Base-by-base conservation (phyloP, 2,113 vertebrate genomes). In the Aleadryas rufinucha region DNA sequence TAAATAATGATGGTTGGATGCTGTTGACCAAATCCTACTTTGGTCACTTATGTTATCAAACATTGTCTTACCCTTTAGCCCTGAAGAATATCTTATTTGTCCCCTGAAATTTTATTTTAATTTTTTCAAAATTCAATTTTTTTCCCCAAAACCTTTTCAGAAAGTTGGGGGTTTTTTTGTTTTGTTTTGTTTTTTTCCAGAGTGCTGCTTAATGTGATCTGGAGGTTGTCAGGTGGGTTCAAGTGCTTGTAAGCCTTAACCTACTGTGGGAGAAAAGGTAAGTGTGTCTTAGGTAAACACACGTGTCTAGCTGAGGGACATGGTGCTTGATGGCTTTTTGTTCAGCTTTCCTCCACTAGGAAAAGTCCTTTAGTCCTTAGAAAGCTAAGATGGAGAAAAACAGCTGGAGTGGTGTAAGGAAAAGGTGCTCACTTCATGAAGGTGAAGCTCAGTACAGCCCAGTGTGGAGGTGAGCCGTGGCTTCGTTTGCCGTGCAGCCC, bases 261-360 rank as follows among this genome's bases (percentile, higher is more conserved):
- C 24, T 68, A 53, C 54, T 33, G 19, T 13, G 44, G 35, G 59
- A 45, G 61, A 65, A 81, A 49, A 18, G 17, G 31, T 60, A 68
- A 68, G 17, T 9, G 4, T 66, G 24, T 27, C 50, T 92, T 69
- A 61, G 42, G 50, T 57, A 87, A 75, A 42, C 1, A 27, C 16
- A 20, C 1, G 1, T 31, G 21, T 50, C 28, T 57, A 3, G 1
- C 71, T 82, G n/a, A 63, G 37, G 20, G 28, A n/a, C 0, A 4
- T 23, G 16, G 17, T 78, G 31, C 37, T 76, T 1, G 2, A 26
- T 27, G 50, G 63, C 41, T 42, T 9, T 87, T 82, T 89, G 27
- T 56, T 90, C 57, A 47, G 41, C 42, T 82, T 65, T 90, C 30
- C 16, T 64, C 53, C 42, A 8, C 16, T 45, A 39, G 23, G 70